Evolutionary conservation across 2,113 vertebrate species (phyloP).

Genomic region (Atrichornis clamosus): DNA sequence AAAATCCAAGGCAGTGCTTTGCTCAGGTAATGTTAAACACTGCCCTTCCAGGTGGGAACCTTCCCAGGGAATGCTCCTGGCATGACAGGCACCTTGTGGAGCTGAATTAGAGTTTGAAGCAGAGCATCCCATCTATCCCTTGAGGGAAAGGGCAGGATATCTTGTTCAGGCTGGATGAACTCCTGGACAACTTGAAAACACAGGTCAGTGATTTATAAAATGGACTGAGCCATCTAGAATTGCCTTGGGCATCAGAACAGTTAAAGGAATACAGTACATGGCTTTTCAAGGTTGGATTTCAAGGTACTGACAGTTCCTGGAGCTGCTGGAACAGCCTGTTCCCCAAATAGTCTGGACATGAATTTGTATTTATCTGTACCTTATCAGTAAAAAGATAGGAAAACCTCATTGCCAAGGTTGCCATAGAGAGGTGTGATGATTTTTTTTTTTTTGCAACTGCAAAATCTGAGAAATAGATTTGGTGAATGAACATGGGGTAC

Average conservation of each 20-base stretch:
- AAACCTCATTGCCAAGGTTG: background rate
- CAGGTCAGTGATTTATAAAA: background rate
- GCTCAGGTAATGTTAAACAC: background rate
- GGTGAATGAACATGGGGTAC: background rate
- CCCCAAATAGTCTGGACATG: background rate
- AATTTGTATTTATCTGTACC: background rate
- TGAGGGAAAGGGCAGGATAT: background rate
- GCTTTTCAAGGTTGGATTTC: background rate
- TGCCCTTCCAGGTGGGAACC: background rate
- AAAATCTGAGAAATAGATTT: background rate
- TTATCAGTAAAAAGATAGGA: background rate
- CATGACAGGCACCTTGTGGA: conserved; percentile 67
- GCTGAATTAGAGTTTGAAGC: background rate
- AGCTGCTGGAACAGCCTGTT: background rate
- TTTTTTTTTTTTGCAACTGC: background rate
- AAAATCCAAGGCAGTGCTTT: background rate
- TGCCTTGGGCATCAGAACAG: background rate
- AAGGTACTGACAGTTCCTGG: background rate
- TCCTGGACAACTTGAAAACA: background rate
- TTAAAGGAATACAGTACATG: background rate
- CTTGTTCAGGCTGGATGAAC: background rate
- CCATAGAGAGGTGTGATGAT: background rate
- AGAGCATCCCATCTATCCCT: background rate
- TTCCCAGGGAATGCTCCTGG: background rate
- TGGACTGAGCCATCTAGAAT: background rate